Conservation (phyloP, 2,888 invertebrate genomes). For the Griposia aprilina region DNA sequence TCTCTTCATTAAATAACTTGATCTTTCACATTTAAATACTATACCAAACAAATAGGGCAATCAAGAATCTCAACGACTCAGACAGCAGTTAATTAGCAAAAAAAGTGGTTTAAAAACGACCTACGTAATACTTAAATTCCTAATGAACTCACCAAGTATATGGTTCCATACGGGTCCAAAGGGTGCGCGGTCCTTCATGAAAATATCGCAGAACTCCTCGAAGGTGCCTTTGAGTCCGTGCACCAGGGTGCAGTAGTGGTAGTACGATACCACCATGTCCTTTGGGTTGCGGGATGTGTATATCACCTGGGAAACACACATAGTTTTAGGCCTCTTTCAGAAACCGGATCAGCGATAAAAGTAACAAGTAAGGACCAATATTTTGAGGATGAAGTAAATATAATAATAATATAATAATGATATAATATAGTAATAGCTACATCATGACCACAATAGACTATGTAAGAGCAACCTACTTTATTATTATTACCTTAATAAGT, state of each 20-base stretch:
- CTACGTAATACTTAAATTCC: not conserved
- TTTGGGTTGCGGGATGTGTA: constrained; percentile 97
- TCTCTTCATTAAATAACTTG: not conserved
- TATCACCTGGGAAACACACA: constrained; percentile 91
- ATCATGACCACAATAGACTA: not conserved
- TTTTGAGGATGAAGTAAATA: not conserved
- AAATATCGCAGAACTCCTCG: constrained; percentile 94
- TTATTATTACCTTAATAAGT: not conserved
- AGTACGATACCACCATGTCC: constrained; percentile 97
- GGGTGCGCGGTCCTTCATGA: constrained; percentile 92
- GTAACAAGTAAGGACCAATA: not conserved
- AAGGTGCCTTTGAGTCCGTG: constrained; percentile 92
- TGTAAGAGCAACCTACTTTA: not conserved
- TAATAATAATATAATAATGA: too few species aligned
- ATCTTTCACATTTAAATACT: not conserved
- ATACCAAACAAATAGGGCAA: not conserved
- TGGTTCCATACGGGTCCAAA: constrained; percentile 93
- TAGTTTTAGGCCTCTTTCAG: not conserved
- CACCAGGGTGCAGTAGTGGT: constrained; percentile 94
- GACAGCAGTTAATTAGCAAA: too few species aligned
- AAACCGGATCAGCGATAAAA: not conserved
- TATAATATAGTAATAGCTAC: too few species aligned
- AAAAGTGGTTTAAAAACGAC: not conserved
- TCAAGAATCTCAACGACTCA: too few species aligned
- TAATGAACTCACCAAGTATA: constrained; percentile 85